Evolutionary conservation across 2,888 invertebrate species (phyloP).

Genomic region (Protophormia terraenovae): DNA sequence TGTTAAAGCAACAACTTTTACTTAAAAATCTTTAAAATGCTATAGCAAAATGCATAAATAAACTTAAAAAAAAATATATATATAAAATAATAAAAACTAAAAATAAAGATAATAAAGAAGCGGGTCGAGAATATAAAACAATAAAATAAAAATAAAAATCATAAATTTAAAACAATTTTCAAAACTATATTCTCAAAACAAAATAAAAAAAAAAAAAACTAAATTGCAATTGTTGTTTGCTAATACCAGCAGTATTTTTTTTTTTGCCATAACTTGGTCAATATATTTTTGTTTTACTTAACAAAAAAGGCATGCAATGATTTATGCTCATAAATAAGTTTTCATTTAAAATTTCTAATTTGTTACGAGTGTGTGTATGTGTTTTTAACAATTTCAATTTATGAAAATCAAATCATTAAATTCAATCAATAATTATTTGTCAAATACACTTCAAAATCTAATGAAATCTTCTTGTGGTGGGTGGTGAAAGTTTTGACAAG

Average conservation of each 20-base stretch:
- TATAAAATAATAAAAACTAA: not conserved
- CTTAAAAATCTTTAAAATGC: constrained; percentile 35
- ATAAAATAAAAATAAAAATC: constrained; percentile 46
- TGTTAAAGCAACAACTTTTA: constrained; percentile 68
- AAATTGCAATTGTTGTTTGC: too few relatives aligned
- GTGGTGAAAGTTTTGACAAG: constrained; percentile 65
- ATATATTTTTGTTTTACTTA: not conserved
- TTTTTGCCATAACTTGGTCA: too few relatives aligned
- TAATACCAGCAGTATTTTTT: not conserved
- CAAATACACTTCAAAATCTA: constrained; percentile 46
- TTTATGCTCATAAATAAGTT: not conserved
- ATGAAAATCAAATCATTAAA: constrained; percentile 51
- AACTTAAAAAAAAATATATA: constrained; percentile 8
- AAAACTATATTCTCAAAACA: constrained; percentile 24
- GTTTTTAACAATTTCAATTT: constrained; percentile 15
- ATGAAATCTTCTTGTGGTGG: constrained; percentile 59
- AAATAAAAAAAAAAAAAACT: too few relatives aligned
- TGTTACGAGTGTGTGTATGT: too few relatives aligned
- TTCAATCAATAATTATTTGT: constrained; percentile 66
- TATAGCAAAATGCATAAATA: not conserved
- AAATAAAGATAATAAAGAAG: constrained; percentile 20
- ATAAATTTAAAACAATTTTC: constrained; percentile 33
- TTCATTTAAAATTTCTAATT: not conserved
- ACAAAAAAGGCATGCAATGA: not conserved
- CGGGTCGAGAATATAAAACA: constrained; percentile 39